A percentile compares a stretch with the other conserved stretches of the same genome.
phyloP scores from a whole-genome alignment of 1,140 invertebrate species.

The Hormaphis cornu region DNA sequence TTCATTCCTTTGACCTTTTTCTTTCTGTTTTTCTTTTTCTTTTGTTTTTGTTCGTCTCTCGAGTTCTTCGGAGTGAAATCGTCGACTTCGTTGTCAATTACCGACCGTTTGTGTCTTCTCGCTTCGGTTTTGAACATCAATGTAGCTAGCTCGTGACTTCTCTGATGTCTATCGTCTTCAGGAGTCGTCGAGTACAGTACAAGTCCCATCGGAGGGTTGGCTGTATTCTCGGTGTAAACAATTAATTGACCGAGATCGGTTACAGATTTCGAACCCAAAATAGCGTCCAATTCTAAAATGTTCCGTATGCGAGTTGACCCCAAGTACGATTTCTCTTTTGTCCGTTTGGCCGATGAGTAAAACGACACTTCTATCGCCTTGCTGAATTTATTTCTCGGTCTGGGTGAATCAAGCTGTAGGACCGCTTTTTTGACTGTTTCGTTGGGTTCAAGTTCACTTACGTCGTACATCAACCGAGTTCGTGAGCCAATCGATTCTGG shows the following conservation, averaged over 20 bases:
- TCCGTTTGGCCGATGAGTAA: neutral
- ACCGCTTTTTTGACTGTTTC: conserved; percentile 7
- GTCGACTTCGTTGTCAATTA: conserved; percentile 1
- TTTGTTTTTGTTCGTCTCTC: neutral
- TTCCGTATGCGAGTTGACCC: neutral
- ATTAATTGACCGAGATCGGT: neutral
- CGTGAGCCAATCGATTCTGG: neutral
- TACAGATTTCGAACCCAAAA: neutral
- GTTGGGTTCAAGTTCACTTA: neutral
- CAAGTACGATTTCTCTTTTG: neutral
- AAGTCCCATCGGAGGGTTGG: neutral
- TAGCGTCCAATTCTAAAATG: neutral
- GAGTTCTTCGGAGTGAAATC: neutral
- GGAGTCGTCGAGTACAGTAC: neutral
- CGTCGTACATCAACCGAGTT: neutral
- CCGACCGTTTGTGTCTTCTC: conserved; percentile 5
- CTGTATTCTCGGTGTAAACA: neutral
- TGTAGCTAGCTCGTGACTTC: neutral
- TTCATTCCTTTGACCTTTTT: neutral
- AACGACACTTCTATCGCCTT: neutral
- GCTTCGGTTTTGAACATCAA: neutral
- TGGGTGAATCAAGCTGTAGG: conserved; percentile 2
- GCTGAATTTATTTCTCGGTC: neutral
- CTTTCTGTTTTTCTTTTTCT: conserved; percentile 1
- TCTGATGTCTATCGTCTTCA: neutral